A percentile compares a stretch with the other conserved stretches of the same genome.
Evolutionary conservation across 2,888 invertebrate species (phyloP).

Genomic region (Flexamia atlantica): DNA sequence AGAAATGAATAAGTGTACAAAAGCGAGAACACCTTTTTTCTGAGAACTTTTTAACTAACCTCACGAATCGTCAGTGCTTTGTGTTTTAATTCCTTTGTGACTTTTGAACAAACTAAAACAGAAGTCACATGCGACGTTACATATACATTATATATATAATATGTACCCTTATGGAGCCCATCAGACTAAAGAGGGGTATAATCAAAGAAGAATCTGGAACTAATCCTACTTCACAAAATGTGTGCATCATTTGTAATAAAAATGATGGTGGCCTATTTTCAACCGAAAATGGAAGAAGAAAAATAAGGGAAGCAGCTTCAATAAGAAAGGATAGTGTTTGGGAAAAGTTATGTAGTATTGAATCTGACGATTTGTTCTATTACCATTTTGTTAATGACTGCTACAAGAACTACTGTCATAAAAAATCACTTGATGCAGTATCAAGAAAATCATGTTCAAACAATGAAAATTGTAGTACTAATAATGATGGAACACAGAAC

Average conservation of each 20-base stretch:
- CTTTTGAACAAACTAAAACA: too few relatives aligned
- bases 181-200: too few relatives aligned
- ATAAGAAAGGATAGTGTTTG: not conserved
- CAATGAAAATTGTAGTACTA: not conserved
- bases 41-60: too few relatives aligned
- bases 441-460: not conserved
- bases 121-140: too few relatives aligned
- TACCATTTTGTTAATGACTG: not conserved
- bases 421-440: not conserved
- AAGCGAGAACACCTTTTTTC: too few relatives aligned
- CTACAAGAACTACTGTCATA: not conserved
- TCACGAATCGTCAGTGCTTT: too few relatives aligned
- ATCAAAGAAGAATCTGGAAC: too few relatives aligned
- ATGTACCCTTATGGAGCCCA: too few relatives aligned
- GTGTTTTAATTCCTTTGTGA: too few relatives aligned
- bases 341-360: not conserved
- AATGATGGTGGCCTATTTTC: not conserved
- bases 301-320: not conserved
- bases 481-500: not conserved
- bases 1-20: too few relatives aligned
- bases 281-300: not conserved
- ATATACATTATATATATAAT: too few relatives aligned
- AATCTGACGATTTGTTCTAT: not conserved
- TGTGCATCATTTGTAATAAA: slow-evolving; percentile 1
- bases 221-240: too few relatives aligned